A percentile compares a stretch with the other conserved stretches of the same genome.
phyloP scores from a whole-genome alignment of 2,888 invertebrate genomes.

The Dione juno region DNA sequence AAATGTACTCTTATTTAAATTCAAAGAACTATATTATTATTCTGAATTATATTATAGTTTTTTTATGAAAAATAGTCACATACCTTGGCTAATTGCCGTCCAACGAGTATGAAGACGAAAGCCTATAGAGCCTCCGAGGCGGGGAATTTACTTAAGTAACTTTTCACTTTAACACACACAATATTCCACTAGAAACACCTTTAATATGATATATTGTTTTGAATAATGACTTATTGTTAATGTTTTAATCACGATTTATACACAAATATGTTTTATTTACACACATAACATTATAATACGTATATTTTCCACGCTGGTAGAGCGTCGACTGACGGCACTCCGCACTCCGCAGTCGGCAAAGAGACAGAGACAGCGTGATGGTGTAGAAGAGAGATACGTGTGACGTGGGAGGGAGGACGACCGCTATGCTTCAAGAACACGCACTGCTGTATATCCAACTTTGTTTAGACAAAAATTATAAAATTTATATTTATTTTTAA shows the following conservation, averaged over 20 bases:
- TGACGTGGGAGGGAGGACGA: conserved; percentile 76
- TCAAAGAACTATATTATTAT: conserved; percentile 1
- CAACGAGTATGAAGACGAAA: conserved; percentile 63
- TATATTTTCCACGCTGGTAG: conserved; percentile 69
- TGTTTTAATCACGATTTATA: conserved; percentile 40
- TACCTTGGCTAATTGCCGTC: conserved; percentile 56
- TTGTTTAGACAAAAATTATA: conserved; percentile 44
- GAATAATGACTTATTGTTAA: conserved; percentile 21
- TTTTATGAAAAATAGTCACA: conserved; percentile 35
- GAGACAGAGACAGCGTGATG: conserved; percentile 71
- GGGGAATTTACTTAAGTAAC: conserved; percentile 74
- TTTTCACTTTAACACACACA: conserved; percentile 65
- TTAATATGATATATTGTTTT: conserved; percentile 21
- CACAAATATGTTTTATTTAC: conserved; percentile 71
- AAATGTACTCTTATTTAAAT: background rate
- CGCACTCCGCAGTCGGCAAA: too few relatives aligned
- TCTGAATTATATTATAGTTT: background rate
- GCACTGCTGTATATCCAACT: conserved; percentile 63
- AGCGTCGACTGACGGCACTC: conserved; percentile 73
- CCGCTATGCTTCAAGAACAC: conserved; percentile 73
- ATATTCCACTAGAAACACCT: conserved; percentile 49
- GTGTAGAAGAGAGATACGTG: conserved; percentile 67
- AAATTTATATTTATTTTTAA: too few relatives aligned
- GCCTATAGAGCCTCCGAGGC: conserved; percentile 75
- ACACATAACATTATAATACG: conserved; percentile 60